Percentiles rank a stretch among this genome's conserved stretches.
These are phyloP conservation scores for Theocolax elegans DNA, from an alignment of 1,140 invertebrate genomes.

Conservation along the genomic window DNA sequence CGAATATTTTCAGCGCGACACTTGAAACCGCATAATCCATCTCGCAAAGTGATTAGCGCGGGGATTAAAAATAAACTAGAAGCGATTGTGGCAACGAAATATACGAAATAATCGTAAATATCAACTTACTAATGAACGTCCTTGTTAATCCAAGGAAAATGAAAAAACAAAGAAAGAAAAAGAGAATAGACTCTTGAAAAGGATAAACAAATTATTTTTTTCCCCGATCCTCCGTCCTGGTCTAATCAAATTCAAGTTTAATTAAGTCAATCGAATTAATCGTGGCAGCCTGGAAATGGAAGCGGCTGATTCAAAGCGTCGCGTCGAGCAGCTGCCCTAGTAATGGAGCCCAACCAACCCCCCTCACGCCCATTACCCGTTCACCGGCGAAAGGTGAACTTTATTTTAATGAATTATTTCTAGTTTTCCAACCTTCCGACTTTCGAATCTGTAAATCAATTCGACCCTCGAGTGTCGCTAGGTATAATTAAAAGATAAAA, in stretches of 20 bases:
- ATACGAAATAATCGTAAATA: too few relatives aligned
- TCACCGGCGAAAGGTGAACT: too few relatives aligned
- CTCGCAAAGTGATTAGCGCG: too few relatives aligned
- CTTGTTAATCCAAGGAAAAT: not conserved
- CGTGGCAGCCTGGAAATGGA: slow-evolving; percentile 17
- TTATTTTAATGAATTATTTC: too few relatives aligned
- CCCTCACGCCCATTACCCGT: not conserved
- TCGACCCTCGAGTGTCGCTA: too few relatives aligned
- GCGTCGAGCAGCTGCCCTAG: not conserved
- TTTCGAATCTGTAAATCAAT: too few relatives aligned
- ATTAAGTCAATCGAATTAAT: slow-evolving; percentile 32
- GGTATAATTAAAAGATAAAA: too few relatives aligned
- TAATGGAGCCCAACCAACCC: slow-evolving; percentile 12
- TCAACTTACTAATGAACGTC: not conserved
- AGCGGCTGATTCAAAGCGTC: slow-evolving; percentile 26
- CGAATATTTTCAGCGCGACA: too few relatives aligned
- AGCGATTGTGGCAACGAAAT: too few relatives aligned
- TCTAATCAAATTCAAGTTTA: slow-evolving; percentile 22
- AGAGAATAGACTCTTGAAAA: not conserved
- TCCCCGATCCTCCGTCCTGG: not conserved
- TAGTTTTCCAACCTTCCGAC: too few relatives aligned
- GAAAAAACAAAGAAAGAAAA: not conserved
- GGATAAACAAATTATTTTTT: not conserved
- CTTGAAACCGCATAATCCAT: too few relatives aligned
- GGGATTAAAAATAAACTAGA: too few relatives aligned